Conservation (phyloP, 1,140 invertebrate genomes). For the Nixonia krombeini region DNA sequence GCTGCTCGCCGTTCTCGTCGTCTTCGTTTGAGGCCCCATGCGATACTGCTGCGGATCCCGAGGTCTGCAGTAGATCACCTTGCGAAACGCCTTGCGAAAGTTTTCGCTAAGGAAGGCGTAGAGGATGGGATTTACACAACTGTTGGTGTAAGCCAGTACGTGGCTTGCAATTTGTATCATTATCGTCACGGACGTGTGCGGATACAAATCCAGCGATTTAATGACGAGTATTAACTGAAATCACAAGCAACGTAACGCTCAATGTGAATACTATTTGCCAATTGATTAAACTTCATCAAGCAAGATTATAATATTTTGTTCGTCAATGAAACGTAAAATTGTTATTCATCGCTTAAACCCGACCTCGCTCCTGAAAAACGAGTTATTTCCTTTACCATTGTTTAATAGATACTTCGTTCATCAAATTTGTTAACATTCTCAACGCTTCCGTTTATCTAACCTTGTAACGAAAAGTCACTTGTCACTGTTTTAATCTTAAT, state of each 20-base stretch:
- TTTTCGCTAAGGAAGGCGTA: constrained; percentile 93
- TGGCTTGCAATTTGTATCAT: constrained; percentile 89
- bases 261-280: constrained; percentile 8
- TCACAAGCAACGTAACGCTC: constrained; percentile 27
- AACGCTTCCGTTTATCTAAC: no score
- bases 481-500: no score
- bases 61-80: constrained; percentile 74
- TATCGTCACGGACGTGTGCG: constrained; percentile 75
- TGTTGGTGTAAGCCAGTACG: constrained; percentile 95
- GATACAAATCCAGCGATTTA: constrained; percentile 82
- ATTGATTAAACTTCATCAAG: background rate
- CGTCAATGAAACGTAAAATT: no score
- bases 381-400: no score
- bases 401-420: no score
- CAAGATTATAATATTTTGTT: no score
- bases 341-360: no score
- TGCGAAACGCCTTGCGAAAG: constrained; percentile 87
- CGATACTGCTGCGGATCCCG: constrained; percentile 54
- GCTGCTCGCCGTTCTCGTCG: constrained; percentile 61
- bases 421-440: no score
- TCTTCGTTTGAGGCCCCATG: constrained; percentile 61
- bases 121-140: constrained; percentile 95
- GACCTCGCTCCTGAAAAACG: no score
- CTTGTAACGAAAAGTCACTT: no score
- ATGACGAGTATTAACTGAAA: constrained; percentile 84